Evolutionary conservation across 2,797 vertebrate genomes (phyloP).

Genomic region (Orientallactaga sibirica): DNA sequence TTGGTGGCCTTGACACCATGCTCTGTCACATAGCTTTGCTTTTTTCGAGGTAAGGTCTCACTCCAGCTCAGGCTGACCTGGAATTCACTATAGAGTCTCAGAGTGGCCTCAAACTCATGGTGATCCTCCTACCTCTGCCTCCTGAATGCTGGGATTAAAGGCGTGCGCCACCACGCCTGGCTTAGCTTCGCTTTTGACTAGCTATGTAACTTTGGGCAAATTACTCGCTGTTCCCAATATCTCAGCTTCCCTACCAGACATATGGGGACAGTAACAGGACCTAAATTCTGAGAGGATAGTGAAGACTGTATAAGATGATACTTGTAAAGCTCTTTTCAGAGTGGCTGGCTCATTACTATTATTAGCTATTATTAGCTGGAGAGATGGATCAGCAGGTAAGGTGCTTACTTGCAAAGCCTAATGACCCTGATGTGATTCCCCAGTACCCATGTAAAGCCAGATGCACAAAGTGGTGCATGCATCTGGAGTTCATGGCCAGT

Average conservation of each 20-base stretch:
- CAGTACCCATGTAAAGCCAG: too few species aligned
- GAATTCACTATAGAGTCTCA: too few species aligned
- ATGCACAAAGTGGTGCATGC: too few species aligned
- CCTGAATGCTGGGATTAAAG: too few species aligned
- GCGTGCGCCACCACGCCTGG: too few species aligned
- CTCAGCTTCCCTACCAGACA: neutral
- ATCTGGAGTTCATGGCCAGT: too few species aligned
- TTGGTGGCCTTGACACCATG: neutral
- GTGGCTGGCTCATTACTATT: neutral
- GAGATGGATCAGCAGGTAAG: too few species aligned
- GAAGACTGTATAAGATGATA: neutral
- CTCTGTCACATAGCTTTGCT: constrained; percentile 12
- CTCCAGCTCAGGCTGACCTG: too few species aligned
- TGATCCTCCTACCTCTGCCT: too few species aligned
- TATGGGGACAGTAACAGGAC: neutral
- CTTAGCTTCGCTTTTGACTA: neutral
- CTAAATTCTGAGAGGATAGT: neutral
- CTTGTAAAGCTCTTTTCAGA: neutral
- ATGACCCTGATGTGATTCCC: too few species aligned
- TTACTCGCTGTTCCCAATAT: neutral
- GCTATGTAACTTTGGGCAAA: neutral
- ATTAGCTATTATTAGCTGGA: constrained; percentile 17
- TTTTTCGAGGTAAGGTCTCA: neutral
- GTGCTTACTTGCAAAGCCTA: too few species aligned
- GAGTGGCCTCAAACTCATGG: too few species aligned